phyloP scores from a whole-genome alignment of 2,797 vertebrate genomes.

The Sciaenops ocellatus region DNA sequence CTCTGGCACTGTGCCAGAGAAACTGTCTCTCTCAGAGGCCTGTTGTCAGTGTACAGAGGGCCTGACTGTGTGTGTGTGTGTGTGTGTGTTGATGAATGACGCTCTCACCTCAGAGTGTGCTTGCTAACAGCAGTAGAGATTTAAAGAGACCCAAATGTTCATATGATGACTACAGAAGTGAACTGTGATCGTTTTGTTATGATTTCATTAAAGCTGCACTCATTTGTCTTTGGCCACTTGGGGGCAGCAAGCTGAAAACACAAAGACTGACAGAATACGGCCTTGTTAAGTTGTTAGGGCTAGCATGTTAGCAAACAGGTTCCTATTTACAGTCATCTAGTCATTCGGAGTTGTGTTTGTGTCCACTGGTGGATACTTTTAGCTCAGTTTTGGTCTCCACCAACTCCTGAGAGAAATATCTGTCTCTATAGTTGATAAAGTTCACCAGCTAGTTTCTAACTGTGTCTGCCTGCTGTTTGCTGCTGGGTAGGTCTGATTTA shows the following conservation, averaged over 20 bases:
- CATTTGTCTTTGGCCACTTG: neutral
- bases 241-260: neutral
- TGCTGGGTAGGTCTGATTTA: neutral
- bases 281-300: neutral
- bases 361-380: too few relatives aligned
- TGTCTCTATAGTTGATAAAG: neutral
- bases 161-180: neutral
- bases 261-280: neutral
- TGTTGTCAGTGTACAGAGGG: constrained; percentile 22
- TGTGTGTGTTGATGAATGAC: neutral
- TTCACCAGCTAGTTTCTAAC: neutral
- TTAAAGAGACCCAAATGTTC: constrained; percentile 1
- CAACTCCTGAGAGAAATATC: too few relatives aligned
- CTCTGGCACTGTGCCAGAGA: constrained; percentile 46
- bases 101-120: constrained; percentile 14
- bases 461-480: neutral
- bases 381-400: too few relatives aligned
- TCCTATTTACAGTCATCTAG: too few relatives aligned
- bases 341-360: too few relatives aligned
- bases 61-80: constrained; percentile 1
- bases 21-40: constrained; percentile 40
- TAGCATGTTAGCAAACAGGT: too few relatives aligned
- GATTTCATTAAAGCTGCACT: neutral
- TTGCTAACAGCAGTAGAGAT: constrained; percentile 1
- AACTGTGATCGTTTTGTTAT: neutral